These are phyloP conservation scores for Bombus impatiens DNA, from an alignment of 1,140 invertebrate species.

Conservation along the genomic window DNA sequence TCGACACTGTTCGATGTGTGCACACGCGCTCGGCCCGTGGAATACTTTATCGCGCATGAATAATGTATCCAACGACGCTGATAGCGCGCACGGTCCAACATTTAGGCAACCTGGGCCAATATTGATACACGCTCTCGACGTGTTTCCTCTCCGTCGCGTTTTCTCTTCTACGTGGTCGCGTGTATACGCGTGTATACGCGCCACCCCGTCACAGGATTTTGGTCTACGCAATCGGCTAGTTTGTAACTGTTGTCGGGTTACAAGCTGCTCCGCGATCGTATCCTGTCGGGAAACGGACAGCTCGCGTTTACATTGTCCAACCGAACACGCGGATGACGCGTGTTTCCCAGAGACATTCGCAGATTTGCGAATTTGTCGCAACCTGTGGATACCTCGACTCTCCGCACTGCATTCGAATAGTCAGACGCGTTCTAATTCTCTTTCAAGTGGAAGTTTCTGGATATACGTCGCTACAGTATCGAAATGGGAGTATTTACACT, in stretches of 20 bases:
- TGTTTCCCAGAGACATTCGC: background rate
- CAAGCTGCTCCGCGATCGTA: background rate
- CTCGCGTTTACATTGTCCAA: background rate
- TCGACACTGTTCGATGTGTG: constrained; percentile 18
- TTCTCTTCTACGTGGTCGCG: constrained; percentile 8
- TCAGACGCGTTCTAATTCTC: background rate
- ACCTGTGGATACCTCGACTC: background rate
- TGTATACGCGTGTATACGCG: background rate
- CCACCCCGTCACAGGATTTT: background rate
- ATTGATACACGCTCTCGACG: constrained; percentile 67
- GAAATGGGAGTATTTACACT: background rate
- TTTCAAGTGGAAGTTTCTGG: background rate
- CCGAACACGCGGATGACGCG: background rate
- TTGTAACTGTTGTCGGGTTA: constrained; percentile 8
- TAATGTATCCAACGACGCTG: constrained; percentile 73
- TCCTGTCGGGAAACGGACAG: constrained; percentile 9
- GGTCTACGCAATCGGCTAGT: constrained; percentile 1
- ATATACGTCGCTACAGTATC: background rate
- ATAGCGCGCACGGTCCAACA: constrained; percentile 70
- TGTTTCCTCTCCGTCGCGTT: constrained; percentile 44
- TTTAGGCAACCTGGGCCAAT: constrained; percentile 72
- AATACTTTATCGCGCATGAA: constrained; percentile 77
- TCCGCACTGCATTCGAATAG: background rate
- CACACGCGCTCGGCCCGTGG: constrained; percentile 46
- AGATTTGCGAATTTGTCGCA: constrained; percentile 2